These are phyloP conservation scores for Rhingia rostrata DNA, from an alignment of 2,888 invertebrate genomes.

Conservation along the genomic window DNA sequence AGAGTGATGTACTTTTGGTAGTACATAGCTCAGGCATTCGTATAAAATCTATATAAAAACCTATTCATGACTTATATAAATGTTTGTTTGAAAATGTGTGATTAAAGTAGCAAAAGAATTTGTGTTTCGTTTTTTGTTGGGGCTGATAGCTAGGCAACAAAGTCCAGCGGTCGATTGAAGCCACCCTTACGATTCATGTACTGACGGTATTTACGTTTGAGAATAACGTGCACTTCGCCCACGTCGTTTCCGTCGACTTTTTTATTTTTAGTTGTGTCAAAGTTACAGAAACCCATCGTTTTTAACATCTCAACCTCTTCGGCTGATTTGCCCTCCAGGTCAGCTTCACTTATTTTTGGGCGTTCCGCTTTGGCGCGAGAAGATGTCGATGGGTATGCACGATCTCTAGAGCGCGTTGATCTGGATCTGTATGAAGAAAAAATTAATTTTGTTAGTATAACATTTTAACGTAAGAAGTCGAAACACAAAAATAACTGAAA, in stretches of 20 bases:
- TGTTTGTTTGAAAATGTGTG: slow-evolving; percentile 51
- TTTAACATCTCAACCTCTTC: slow-evolving; percentile 98
- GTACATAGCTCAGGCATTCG: slow-evolving; percentile 47
- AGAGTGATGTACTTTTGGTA: slow-evolving; percentile 16
- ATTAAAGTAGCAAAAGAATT: slow-evolving; percentile 51
- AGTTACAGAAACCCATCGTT: slow-evolving; percentile 98
- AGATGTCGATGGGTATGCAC: slow-evolving; percentile 78
- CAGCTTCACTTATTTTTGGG: slow-evolving; percentile 90
- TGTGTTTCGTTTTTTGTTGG: slow-evolving; percentile 11
- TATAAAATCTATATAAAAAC: slow-evolving; percentile 74
- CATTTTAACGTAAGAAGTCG: not conserved
- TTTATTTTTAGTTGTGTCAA: slow-evolving; percentile 98
- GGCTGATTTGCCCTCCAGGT: slow-evolving; percentile 94
- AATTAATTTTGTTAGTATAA: not conserved
- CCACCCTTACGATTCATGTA: slow-evolving; percentile 99
- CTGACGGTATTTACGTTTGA: slow-evolving; percentile 98
- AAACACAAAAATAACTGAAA: not conserved
- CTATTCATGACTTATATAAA: slow-evolving; percentile 46
- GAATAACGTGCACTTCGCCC: slow-evolving; percentile 97
- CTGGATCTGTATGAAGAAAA: slow-evolving; percentile 45
- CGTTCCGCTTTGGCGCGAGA: slow-evolving; percentile 83
- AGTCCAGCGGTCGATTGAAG: slow-evolving; percentile 98
- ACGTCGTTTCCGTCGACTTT: slow-evolving; percentile 96
- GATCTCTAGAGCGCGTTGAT: slow-evolving; percentile 77
- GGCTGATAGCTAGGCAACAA: slow-evolving; percentile 88